A percentile compares a stretch with the other conserved stretches of the same genome.
These are phyloP conservation scores for Nesometra sesokonis DNA, from an alignment of 35 echinoderm and acorn worm species.

Conservation along the genomic window DNA sequence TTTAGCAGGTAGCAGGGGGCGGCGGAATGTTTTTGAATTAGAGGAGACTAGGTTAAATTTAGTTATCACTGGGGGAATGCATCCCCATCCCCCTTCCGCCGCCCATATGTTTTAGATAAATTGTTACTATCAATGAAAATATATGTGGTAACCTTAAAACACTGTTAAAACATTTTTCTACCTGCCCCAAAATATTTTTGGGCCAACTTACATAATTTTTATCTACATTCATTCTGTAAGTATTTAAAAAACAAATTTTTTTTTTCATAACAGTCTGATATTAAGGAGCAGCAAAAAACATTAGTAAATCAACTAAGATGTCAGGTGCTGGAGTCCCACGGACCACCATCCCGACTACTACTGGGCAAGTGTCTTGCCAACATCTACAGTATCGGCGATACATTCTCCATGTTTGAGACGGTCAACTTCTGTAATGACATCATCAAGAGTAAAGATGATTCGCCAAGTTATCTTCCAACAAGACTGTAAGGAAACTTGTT, in stretches of 20 bases:
- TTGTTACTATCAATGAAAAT: too few species aligned
- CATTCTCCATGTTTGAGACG: conserved; percentile 69
- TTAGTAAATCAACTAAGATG: conserved; percentile 64
- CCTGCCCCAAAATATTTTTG: too few species aligned
- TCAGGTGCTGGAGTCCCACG: conserved; percentile 76
- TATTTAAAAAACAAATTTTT: neutral
- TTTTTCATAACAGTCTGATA: conserved; percentile 56
- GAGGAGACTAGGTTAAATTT: too few species aligned
- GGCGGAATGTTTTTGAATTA: too few species aligned
- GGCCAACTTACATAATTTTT: too few species aligned
- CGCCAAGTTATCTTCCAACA: conserved; percentile 89
- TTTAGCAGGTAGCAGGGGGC: too few species aligned
- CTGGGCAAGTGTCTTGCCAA: conserved; percentile 87
- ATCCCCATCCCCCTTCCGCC: too few species aligned
- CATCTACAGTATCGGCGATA: conserved; percentile 68
- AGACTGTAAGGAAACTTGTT: conserved; percentile 97
- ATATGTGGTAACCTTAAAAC: too few species aligned
- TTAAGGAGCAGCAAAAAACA: conserved; percentile 85
- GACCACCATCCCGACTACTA: conserved; percentile 79
- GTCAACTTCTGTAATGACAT: conserved; percentile 92
- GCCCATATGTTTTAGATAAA: too few species aligned
- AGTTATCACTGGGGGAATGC: too few species aligned
- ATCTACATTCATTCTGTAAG: too few species aligned
- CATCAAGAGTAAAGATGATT: conserved; percentile 99
- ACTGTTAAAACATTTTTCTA: too few species aligned